Evolutionary conservation across 2,888 invertebrate species (phyloP), one percentile per base, ranked within the genome.

Genomic region (Cryptocheilus praepositus): DNA sequence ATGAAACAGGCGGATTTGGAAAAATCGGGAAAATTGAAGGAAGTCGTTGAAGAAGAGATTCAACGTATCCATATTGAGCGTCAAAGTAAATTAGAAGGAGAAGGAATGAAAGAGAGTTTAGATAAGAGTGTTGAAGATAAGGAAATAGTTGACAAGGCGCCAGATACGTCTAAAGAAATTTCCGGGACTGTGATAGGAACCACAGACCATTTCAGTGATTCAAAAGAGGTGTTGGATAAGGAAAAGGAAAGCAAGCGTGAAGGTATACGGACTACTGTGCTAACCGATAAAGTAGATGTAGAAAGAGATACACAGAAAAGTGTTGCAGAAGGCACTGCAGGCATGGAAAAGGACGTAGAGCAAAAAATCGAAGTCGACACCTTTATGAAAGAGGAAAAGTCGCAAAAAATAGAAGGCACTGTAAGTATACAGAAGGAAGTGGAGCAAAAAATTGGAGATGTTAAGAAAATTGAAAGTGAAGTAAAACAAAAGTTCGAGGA

Each of bases 61-160:
- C 36, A 36, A 11, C 36, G 36, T 1, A 11, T 36, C 13, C 49
- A 16, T 7, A 19, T 49, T 15, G 21, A 53, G 7, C 53, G 25
- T 53, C 21, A 22, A 21, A 5, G 5, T 21, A 49, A 44, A 13
- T 36, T 28, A 19, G 45, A 22, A 16, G 62, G 11, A 45, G 18
- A 21, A 21, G 45, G 51, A 3, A 49, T 60, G 15, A 19, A 8
- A 36, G 60, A 70, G 46, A 59, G 56, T 8, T 18, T 52, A n/a
- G 52, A 18, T 19, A 19, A n/a, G 16, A 2, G 3, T 25, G 25
- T 25, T 11, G 36, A 11, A 2, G 36, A 36, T 36, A 36, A 36
- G 7, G 36, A 36, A 8, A 36, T 11, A 36, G 11, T 36, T 36
- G 36, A 36, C 36, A 36, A 36, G 36, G 25, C 5, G 25, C 25